These are phyloP conservation scores for Monopterus albus DNA, from an alignment of 2,113 vertebrate species.

Conservation along the genomic window DNA sequence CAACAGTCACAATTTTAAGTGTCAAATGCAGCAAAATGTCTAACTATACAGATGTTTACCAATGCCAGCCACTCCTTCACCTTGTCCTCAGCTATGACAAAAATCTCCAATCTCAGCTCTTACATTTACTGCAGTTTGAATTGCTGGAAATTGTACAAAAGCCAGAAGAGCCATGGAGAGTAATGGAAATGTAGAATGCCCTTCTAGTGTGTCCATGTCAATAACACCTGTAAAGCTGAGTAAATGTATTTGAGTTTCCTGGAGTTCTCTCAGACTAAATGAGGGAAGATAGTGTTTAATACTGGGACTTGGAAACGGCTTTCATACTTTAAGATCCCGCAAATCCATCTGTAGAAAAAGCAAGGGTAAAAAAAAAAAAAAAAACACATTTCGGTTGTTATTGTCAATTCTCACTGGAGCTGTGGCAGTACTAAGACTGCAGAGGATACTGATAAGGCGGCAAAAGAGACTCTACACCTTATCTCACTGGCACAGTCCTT, in stretches of 20 bases:
- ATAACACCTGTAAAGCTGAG: slow-evolving; percentile 64
- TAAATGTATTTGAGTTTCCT: slow-evolving; percentile 58
- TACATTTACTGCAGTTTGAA: slow-evolving; percentile 24
- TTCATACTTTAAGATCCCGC: slow-evolving; percentile 66
- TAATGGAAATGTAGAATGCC: slow-evolving; percentile 39
- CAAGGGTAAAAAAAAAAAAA: slow-evolving; percentile 54
- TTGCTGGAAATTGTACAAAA: slow-evolving; percentile 6
- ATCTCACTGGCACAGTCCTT: slow-evolving; percentile 79
- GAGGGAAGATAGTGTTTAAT: slow-evolving; percentile 69
- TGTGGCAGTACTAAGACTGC: slow-evolving; percentile 70
- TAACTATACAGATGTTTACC: slow-evolving; percentile 20
- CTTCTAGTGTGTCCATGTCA: slow-evolving; percentile 48
- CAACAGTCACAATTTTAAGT: not conserved
- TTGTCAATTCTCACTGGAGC: slow-evolving; percentile 75
- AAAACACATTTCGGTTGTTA: slow-evolving; percentile 61
- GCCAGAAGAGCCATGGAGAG: not conserved
- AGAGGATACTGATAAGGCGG: slow-evolving; percentile 79
- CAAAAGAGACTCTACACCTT: slow-evolving; percentile 76
- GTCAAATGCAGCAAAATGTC: not conserved
- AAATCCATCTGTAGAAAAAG: slow-evolving; percentile 74
- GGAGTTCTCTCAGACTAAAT: slow-evolving; percentile 68
- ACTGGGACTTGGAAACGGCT: slow-evolving; percentile 61
- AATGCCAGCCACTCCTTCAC: not conserved
- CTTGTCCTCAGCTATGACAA: not conserved
- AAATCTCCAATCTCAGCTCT: slow-evolving; percentile 16